These are phyloP conservation scores for Lateolabrax maculatus DNA, from an alignment of 2,797 vertebrate genomes.

Conservation along the genomic window DNA sequence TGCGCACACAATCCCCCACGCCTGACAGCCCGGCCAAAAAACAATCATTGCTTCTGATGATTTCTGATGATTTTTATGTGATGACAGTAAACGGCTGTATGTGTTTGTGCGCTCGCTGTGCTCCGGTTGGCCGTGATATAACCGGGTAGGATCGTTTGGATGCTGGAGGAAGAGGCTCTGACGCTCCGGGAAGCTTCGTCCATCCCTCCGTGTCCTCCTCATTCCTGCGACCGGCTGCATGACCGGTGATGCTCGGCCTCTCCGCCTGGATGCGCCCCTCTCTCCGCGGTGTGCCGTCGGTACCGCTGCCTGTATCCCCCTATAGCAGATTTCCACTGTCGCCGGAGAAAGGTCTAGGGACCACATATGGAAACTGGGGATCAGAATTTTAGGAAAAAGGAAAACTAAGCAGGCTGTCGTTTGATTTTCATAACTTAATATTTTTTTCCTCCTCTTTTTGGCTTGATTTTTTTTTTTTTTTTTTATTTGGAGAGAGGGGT, in stretches of 20 bases:
- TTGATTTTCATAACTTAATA: constrained; percentile 67
- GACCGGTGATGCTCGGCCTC: constrained; percentile 83
- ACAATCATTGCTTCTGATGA: constrained; percentile 11
- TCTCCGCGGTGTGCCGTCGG: constrained; percentile 74
- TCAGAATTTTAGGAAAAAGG: constrained; percentile 88
- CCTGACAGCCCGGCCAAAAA: constrained; percentile 28
- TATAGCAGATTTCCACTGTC: constrained; percentile 69
- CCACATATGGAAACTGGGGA: constrained; percentile 88
- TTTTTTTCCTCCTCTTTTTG: constrained; percentile 44
- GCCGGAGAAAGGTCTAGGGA: constrained; percentile 81
- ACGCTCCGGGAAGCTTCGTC: constrained; percentile 71
- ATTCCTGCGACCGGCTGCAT: constrained; percentile 75
- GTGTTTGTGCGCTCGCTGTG: constrained; percentile 57
- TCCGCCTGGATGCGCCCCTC: constrained; percentile 80
- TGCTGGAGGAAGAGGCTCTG: constrained; percentile 68
- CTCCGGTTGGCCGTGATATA: constrained; percentile 73
- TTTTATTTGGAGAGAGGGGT: constrained; percentile 62
- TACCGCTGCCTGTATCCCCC: constrained; percentile 65
- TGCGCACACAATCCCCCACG: constrained; percentile 44
- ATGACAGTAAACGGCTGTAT: constrained; percentile 76
- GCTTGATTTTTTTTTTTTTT: constrained; percentile 53
- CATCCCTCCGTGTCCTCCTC: constrained; percentile 63
- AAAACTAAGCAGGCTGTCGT: constrained; percentile 76
- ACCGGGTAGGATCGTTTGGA: constrained; percentile 72
- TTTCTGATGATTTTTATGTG: constrained; percentile 54